Conservation (phyloP, 2,797 vertebrate species). For the Esox lucius region DNA sequence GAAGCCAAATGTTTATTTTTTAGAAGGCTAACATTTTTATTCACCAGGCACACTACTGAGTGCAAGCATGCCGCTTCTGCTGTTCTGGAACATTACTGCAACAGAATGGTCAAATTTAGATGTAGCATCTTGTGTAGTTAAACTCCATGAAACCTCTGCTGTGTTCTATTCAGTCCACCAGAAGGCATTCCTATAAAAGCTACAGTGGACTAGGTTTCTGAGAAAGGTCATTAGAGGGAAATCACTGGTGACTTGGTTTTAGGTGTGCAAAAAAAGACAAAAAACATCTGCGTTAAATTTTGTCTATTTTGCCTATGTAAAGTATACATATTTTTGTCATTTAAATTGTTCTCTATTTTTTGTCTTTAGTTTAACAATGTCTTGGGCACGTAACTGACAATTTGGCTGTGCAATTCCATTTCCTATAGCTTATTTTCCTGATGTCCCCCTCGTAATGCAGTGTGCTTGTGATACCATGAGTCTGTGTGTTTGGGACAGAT, state of each 20-base stretch:
- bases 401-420: neutral
- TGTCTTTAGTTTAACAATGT: too few species aligned
- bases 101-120: too few species aligned
- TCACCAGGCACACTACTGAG: too few species aligned
- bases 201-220: neutral
- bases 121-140: neutral
- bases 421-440: neutral
- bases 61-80: too few species aligned
- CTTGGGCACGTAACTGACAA: neutral
- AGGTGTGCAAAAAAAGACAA: neutral
- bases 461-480: neutral
- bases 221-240: neutral
- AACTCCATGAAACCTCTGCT: neutral
- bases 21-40: too few species aligned
- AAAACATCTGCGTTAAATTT: too few species aligned
- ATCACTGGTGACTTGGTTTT: neutral
- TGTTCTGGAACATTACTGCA: too few species aligned
- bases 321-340: neutral
- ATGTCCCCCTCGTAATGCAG: neutral
- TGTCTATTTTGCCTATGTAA: too few species aligned
- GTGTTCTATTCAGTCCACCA: neutral
- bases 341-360: neutral
- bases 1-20: neutral
- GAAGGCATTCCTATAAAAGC: neutral
- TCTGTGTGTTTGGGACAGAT: constrained; percentile 1